phyloP scores from a whole-genome alignment of 92 coral and sea anemone genomes.

The Umimayanthus kanabou region DNA sequence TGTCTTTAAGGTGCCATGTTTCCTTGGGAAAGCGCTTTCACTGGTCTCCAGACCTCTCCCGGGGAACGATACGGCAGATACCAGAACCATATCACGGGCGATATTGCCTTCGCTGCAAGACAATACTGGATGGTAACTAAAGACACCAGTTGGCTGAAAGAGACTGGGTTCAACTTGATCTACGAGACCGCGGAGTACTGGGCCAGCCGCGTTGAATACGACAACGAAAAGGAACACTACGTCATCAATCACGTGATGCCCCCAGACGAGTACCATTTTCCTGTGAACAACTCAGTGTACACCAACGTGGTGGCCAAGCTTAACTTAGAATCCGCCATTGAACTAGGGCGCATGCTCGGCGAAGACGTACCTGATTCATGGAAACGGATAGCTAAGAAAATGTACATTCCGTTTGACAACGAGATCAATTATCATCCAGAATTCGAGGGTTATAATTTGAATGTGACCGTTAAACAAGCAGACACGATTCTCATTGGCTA shows the following conservation, averaged over 20 bases:
- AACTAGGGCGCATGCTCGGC: constrained; percentile 66
- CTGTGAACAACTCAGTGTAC: constrained; percentile 83
- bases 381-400: constrained; percentile 67
- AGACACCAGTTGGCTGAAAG: constrained; percentile 69
- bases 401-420: constrained; percentile 82
- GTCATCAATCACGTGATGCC: constrained; percentile 91
- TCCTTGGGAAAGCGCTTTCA: constrained; percentile 90
- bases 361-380: constrained; percentile 61
- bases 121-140: constrained; percentile 80
- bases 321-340: constrained; percentile 78
- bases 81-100: constrained; percentile 87
- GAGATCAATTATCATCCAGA: constrained; percentile 69
- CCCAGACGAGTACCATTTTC: constrained; percentile 90
- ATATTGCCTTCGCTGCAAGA: constrained; percentile 78
- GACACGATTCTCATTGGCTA: constrained; percentile 75
- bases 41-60: constrained; percentile 87
- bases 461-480: constrained; percentile 68
- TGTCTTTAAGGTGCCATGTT: constrained; percentile 79
- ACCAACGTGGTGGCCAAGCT: constrained; percentile 86
- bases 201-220: constrained; percentile 82
- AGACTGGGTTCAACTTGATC: constrained; percentile 70
- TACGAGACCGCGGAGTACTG: constrained; percentile 90
- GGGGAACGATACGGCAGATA: constrained; percentile 78
- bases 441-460: constrained; percentile 62
- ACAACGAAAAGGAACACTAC: constrained; percentile 54